These are phyloP conservation scores for Spermophilus dauricus DNA, from an alignment of 2,113 vertebrate species.

Conservation along the genomic window DNA sequence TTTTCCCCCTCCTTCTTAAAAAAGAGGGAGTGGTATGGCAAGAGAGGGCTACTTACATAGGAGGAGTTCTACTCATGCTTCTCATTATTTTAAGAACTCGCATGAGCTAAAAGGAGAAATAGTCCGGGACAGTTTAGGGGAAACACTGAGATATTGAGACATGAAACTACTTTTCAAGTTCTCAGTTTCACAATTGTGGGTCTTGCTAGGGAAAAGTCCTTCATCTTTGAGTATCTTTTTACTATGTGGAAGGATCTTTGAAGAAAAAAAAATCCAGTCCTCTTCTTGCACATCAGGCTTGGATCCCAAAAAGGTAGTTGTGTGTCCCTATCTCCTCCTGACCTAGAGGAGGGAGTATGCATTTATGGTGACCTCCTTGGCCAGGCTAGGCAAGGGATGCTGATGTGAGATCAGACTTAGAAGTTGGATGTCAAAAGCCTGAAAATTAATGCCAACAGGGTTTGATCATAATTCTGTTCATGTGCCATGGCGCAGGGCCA, in stretches of 20 bases:
- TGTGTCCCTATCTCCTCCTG: background rate
- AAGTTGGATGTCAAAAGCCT: background rate
- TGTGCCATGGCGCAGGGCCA: background rate
- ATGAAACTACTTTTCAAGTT: background rate
- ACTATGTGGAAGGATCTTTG: background rate
- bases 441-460: background rate
- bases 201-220: background rate
- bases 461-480: slow-evolving; percentile 3
- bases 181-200: too few relatives aligned
- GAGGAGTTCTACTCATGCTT: background rate
- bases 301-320: background rate
- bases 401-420: background rate
- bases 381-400: background rate
- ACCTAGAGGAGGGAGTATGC: background rate
- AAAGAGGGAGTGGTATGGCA: background rate
- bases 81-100: background rate
- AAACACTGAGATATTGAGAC: background rate
- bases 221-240: background rate
- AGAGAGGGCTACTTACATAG: background rate
- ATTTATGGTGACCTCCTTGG: background rate
- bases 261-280: background rate
- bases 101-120: background rate
- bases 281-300: background rate
- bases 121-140: background rate
- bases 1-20: background rate